A percentile compares a stretch with the other conserved stretches of the same genome.
These are phyloP conservation scores for Sebastes taczanowskii DNA, from an alignment of 2,797 vertebrate genomes.

Conservation along the genomic window DNA sequence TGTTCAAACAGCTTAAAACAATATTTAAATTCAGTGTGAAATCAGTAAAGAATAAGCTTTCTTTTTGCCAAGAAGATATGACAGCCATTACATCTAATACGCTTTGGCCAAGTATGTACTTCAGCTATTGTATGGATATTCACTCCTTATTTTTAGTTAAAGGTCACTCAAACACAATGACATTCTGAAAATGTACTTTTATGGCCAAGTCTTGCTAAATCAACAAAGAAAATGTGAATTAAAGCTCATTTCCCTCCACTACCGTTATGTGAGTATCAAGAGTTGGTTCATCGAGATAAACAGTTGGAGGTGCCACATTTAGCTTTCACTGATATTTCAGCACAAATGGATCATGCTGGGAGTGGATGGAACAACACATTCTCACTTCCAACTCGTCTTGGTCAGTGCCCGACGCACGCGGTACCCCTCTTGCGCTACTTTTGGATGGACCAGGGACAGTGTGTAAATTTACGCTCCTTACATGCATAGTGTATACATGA, in stretches of 20 bases:
- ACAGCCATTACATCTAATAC: not conserved
- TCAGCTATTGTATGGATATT: not conserved
- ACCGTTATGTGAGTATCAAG: not conserved
- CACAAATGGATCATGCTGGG: no score
- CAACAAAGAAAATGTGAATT: not conserved
- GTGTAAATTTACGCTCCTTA: no score
- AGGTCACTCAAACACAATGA: not conserved
- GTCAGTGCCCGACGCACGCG: no score
- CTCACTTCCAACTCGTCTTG: no score
- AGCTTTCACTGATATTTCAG: not conserved
- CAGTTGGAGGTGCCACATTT: not conserved
- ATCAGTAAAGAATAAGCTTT: not conserved
- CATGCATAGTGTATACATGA: no score
- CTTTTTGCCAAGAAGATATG: not conserved
- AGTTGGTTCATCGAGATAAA: not conserved
- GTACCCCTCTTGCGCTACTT: no score
- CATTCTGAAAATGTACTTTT: not conserved
- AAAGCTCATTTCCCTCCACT: not conserved
- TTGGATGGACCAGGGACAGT: no score
- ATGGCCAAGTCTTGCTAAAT: not conserved
- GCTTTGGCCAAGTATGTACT: not conserved
- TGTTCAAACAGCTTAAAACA: conserved; percentile 31
- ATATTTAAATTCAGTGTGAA: conserved; percentile 12
- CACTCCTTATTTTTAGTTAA: not conserved
- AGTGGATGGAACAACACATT: no score